Percentiles rank a stretch among this genome's conserved stretches.
These are phyloP conservation scores for Tachystola acroxantha DNA, from an alignment of 2,888 invertebrate species.

Conservation along the genomic window DNA sequence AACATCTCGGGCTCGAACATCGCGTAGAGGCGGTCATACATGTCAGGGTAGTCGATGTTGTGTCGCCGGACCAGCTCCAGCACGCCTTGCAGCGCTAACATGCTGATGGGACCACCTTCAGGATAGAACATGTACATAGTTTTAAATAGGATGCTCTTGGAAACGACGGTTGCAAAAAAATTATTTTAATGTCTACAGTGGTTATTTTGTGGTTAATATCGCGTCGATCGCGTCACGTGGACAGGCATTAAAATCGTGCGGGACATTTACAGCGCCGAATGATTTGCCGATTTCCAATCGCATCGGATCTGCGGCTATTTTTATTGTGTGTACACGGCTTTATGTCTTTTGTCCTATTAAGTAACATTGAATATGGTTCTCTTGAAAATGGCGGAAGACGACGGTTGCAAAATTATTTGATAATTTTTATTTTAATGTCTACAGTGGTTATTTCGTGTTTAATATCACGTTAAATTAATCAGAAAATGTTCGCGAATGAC, in stretches of 20 bases:
- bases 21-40: conserved; percentile 96
- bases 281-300: conserved; percentile 5
- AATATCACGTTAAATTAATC: too few relatives aligned
- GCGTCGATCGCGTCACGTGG: background rate
- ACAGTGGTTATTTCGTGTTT: too few relatives aligned
- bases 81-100: conserved; percentile 94
- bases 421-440: too few relatives aligned
- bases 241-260: conserved; percentile 1
- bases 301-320: background rate
- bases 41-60: conserved; percentile 97
- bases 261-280: conserved; percentile 1
- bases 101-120: conserved; percentile 90
- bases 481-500: too few relatives aligned
- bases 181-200: too few relatives aligned
- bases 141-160: too few relatives aligned
- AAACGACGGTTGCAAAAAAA: too few relatives aligned
- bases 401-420: too few relatives aligned
- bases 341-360: conserved; percentile 1
- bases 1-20: conserved; percentile 95
- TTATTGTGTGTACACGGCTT: conserved; percentile 2
- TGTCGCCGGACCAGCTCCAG: conserved; percentile 92
- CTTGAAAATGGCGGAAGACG: too few relatives aligned
- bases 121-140: too few relatives aligned
- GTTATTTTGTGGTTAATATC: too few relatives aligned
- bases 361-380: too few relatives aligned